A percentile compares a stretch with the other conserved stretches of the same genome.
Conservation (phyloP, 2,888 invertebrate species). For the Chouioia cunea region DNA sequence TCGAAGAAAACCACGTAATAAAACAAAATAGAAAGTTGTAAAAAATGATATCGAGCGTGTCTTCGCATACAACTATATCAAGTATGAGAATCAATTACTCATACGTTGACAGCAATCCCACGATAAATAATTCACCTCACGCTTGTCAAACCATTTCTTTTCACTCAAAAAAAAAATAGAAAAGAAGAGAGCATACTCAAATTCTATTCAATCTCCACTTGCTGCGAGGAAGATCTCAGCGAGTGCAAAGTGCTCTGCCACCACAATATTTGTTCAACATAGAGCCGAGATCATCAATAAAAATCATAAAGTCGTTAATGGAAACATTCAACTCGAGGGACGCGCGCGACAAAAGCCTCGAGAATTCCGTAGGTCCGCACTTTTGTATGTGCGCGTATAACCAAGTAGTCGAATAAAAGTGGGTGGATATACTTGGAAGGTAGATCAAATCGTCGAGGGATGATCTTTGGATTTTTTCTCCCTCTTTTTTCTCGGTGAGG, state of each 20-base stretch:
- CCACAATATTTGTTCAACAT: conserved; percentile 49
- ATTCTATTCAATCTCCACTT: background rate
- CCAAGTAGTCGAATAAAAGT: background rate
- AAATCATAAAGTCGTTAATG: conserved; percentile 60
- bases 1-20: too few relatives aligned
- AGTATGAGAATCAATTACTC: background rate
- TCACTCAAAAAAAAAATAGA: conserved; percentile 4
- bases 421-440: background rate
- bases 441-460: conserved; percentile 54
- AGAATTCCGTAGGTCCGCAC: conserved; percentile 1
- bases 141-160: background rate
- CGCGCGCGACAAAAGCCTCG: conserved; percentile 30
- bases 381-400: background rate
- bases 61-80: background rate
- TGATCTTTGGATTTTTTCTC: conserved; percentile 55
- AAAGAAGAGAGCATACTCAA: background rate
- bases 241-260: conserved; percentile 40
- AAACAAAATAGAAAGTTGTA: too few relatives aligned
- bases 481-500: conserved; percentile 9
- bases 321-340: conserved; percentile 53
- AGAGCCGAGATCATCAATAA: conserved; percentile 58
- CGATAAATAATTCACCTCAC: conserved; percentile 21
- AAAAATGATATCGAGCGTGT: conserved; percentile 7
- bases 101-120: background rate
- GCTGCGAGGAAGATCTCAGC: conserved; percentile 5